These are phyloP conservation scores for Drosophila longiperda DNA, from an alignment of 2,888 invertebrate species.

Conservation along the genomic window DNA sequence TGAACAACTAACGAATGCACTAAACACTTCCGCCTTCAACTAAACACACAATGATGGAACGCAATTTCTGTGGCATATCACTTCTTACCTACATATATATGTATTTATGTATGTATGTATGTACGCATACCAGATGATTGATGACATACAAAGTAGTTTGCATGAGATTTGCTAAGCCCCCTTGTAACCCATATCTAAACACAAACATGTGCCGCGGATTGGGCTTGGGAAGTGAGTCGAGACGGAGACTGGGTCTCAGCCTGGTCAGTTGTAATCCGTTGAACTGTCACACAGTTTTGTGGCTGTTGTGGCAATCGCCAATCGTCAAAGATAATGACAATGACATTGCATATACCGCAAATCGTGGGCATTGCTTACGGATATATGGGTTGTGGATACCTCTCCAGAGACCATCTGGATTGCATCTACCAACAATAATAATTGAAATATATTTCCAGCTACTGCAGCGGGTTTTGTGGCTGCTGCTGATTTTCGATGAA, in stretches of 20 bases:
- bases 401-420: conserved; percentile 19
- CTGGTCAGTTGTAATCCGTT: conserved; percentile 60
- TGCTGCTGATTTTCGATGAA: not conserved
- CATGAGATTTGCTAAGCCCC: conserved; percentile 57
- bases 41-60: conserved; percentile 51
- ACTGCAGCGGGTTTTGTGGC: conserved; percentile 29
- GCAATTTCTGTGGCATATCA: conserved; percentile 18
- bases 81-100: not conserved
- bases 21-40: conserved; percentile 69
- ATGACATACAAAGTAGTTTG: conserved; percentile 69
- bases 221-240: conserved; percentile 14
- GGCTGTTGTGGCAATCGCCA: conserved; percentile 14
- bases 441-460: conserved; percentile 46
- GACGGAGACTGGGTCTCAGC: conserved; percentile 4
- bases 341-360: conserved; percentile 45
- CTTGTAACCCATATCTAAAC: conserved; percentile 23
- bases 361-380: conserved; percentile 22
- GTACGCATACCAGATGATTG: conserved; percentile 59
- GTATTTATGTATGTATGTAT: conserved; percentile 5
- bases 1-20: conserved; percentile 33
- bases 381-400: conserved; percentile 1
- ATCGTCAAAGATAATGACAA: conserved; percentile 49
- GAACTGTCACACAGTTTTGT: conserved; percentile 45
- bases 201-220: conserved; percentile 59
- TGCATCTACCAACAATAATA: conserved; percentile 54